Evolutionary conservation across 92 coral and sea anemone species (phyloP).

Genomic region (Palythoa heliodiscus): DNA sequence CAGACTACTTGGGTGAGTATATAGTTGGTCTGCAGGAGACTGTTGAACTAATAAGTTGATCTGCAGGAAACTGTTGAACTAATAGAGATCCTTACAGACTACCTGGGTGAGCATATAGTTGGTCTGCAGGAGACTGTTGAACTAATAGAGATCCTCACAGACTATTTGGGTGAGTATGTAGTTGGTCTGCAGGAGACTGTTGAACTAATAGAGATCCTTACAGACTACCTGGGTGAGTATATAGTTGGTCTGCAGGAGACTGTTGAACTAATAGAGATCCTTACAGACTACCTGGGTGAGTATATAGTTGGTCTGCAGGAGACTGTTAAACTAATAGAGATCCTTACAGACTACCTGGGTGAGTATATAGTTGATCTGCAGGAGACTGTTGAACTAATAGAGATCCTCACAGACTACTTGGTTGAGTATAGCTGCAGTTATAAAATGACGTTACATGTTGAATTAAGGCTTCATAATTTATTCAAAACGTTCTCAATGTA

Average conservation of each 20-base stretch:
- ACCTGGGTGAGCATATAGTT: slow-evolving; percentile 94
- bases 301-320: slow-evolving; percentile 98
- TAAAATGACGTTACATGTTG: too few relatives aligned
- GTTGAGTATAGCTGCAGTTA: slow-evolving; percentile 57
- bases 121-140: slow-evolving; percentile 91
- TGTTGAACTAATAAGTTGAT: slow-evolving; percentile 81
- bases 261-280: slow-evolving; percentile 78
- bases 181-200: slow-evolving; percentile 93
- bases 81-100: slow-evolving; percentile 82
- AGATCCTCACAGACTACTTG: slow-evolving; percentile 82
- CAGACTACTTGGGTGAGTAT: slow-evolving; percentile 88
- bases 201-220: slow-evolving; percentile 80
- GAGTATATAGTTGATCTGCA: slow-evolving; percentile 93
- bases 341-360: slow-evolving; percentile 91
- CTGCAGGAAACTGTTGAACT: slow-evolving; percentile 87
- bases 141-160: slow-evolving; percentile 79
- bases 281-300: slow-evolving; percentile 89
- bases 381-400: slow-evolving; percentile 82
- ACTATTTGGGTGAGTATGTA: slow-evolving; percentile 80
- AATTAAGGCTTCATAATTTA: too few relatives aligned
- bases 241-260: slow-evolving; percentile 96
- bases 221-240: slow-evolving; percentile 92
- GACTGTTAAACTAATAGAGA: slow-evolving; percentile 76
- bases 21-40: slow-evolving; percentile 96
- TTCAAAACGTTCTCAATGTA: too few relatives aligned